These are phyloP conservation scores for Crioceris asparagi DNA, from an alignment of 2,888 invertebrate species.

Conservation along the genomic window DNA sequence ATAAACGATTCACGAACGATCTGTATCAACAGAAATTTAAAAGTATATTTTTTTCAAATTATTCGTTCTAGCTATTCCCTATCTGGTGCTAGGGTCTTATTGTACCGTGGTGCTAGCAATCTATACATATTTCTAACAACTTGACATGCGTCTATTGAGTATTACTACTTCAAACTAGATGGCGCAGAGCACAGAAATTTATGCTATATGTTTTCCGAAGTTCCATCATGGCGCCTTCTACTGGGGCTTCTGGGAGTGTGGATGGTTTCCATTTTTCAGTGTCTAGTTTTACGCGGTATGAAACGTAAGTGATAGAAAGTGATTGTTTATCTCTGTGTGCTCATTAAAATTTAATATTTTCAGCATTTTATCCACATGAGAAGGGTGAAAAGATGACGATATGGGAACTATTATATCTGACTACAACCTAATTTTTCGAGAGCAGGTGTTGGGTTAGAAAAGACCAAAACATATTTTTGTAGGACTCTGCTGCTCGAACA, in stretches of 20 bases:
- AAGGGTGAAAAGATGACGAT: conserved; percentile 19
- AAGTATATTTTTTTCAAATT: too few relatives aligned
- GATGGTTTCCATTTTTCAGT: conserved; percentile 49
- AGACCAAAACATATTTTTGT: conserved; percentile 18
- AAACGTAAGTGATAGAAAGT: conserved; percentile 31
- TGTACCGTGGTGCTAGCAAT: too few relatives aligned
- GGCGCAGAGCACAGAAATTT: too few relatives aligned
- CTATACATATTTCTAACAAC: too few relatives aligned
- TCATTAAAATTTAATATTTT: conserved; percentile 20
- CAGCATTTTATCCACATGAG: conserved; percentile 14
- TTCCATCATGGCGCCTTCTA: conserved; percentile 34
- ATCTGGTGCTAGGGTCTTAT: too few relatives aligned
- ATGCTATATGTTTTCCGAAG: too few relatives aligned
- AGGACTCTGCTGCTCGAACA: conserved; percentile 18
- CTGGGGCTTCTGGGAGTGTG: conserved; percentile 45
- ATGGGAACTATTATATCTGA: conserved; percentile 18
- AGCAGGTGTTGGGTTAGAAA: conserved; percentile 38
- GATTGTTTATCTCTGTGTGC: conserved; percentile 18
- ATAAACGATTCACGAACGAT: too few relatives aligned
- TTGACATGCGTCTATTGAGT: too few relatives aligned
- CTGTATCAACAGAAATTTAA: too few relatives aligned
- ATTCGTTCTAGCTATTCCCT: too few relatives aligned
- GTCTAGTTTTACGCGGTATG: conserved; percentile 42
- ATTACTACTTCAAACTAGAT: too few relatives aligned
- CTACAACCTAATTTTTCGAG: conserved; percentile 28